phyloP scores from a whole-genome alignment of 2,888 invertebrate genomes.

The Mythimna impura region DNA sequence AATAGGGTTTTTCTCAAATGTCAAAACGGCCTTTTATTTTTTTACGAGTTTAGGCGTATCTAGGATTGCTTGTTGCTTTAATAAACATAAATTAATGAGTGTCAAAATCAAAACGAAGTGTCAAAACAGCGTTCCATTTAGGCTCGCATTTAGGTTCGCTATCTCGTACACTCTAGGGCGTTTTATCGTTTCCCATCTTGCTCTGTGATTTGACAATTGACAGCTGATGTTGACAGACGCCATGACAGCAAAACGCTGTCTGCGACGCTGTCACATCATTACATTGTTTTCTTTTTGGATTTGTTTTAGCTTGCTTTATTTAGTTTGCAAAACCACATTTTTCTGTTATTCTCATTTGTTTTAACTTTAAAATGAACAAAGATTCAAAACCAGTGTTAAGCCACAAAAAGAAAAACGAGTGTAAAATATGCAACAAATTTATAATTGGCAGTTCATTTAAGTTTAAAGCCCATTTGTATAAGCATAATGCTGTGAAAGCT shows the following conservation, averaged over 20 bases:
- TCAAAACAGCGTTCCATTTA: no score
- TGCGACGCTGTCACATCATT: constrained; percentile 3
- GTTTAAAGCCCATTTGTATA: constrained; percentile 72
- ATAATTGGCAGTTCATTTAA: constrained; percentile 72
- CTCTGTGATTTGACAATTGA: neutral
- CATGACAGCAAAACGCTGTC: constrained; percentile 7
- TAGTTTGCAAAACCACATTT: constrained; percentile 21
- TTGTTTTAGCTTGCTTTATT: constrained; percentile 39
- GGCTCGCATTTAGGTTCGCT: no score
- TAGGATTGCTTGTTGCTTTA: no score
- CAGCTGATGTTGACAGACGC: constrained; percentile 18
- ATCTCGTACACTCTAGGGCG: neutral
- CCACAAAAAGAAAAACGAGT: constrained; percentile 63
- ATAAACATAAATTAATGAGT: no score
- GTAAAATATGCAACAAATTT: constrained; percentile 72
- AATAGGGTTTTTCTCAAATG: no score
- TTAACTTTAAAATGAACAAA: constrained; percentile 52
- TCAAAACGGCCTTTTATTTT: no score
- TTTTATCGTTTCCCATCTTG: neutral
- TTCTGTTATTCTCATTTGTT: constrained; percentile 37
- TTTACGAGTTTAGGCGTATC: no score
- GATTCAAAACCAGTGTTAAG: constrained; percentile 42
- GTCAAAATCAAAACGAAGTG: no score
- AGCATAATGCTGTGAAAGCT: constrained; percentile 72
- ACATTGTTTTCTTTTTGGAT: constrained; percentile 36